Percentiles rank a stretch among this genome's conserved stretches.
These are phyloP conservation scores for Pemphredon lugubris DNA, from an alignment of 2,888 invertebrate genomes.

Conservation along the genomic window DNA sequence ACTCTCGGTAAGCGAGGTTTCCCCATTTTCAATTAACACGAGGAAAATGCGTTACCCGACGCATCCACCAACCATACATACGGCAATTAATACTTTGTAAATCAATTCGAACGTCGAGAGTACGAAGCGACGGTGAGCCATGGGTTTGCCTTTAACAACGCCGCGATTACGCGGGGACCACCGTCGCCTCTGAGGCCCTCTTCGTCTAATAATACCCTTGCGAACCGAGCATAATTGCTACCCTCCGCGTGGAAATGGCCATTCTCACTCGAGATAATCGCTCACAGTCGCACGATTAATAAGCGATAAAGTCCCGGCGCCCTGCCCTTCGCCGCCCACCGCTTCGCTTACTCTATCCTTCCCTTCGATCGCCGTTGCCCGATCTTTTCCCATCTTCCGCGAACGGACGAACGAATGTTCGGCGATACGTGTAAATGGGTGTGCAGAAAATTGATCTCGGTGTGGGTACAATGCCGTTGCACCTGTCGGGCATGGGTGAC, in stretches of 20 bases:
- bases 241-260: constrained; percentile 69
- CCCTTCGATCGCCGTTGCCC: neutral
- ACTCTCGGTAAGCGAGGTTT: neutral
- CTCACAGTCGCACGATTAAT: constrained; percentile 72
- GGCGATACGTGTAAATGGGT: neutral
- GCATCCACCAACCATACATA: constrained; percentile 17
- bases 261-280: constrained; percentile 72
- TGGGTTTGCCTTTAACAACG: constrained; percentile 59
- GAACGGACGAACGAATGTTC: neutral
- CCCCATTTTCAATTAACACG: constrained; percentile 30
- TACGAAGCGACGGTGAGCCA: neutral
- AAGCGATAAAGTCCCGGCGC: constrained; percentile 70
- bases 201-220: constrained; percentile 70
- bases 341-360: constrained; percentile 16
- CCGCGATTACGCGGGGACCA: constrained; percentile 63
- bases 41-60: neutral
- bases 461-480: too few species aligned
- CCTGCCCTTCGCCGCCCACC: constrained; percentile 47
- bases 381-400: constrained; percentile 16
- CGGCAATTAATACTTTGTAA: constrained; percentile 71
- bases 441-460: neutral
- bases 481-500: constrained; percentile 3
- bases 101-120: constrained; percentile 54
- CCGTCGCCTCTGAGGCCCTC: constrained; percentile 50
- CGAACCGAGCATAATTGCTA: constrained; percentile 69